phyloP scores from a whole-genome alignment of 2,797 vertebrate species.

The Alosa sapidissima region DNA sequence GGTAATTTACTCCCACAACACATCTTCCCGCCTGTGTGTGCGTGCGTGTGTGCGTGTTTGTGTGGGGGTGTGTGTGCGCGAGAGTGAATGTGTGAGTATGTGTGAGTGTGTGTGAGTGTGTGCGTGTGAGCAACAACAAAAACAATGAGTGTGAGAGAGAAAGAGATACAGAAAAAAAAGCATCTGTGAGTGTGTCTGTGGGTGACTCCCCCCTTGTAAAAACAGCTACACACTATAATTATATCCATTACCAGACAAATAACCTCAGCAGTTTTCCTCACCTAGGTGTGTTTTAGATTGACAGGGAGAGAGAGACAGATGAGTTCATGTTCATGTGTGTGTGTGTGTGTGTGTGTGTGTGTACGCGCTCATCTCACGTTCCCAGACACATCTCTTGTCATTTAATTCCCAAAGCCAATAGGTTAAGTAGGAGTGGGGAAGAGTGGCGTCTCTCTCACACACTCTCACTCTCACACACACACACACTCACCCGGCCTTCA shows the following conservation, averaged over 20 bases:
- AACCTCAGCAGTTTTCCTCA: too few relatives aligned
- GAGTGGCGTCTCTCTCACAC: not conserved
- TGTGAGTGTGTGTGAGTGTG: not conserved
- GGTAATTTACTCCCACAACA: too few relatives aligned
- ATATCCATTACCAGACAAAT: too few relatives aligned
- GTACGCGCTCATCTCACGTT: not conserved
- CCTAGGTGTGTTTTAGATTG: not conserved
- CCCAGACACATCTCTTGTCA: not conserved
- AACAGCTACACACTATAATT: too few relatives aligned
- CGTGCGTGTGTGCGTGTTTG: too few relatives aligned
- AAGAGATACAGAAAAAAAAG: too few relatives aligned
- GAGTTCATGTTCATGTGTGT: not conserved
- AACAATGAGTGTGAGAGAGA: too few relatives aligned
- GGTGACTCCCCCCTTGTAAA: not conserved
- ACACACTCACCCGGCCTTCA: constrained; percentile 89
- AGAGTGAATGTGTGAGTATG: not conserved
- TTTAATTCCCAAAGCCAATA: not conserved
- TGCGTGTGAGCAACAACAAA: too few relatives aligned
- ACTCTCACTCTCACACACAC: not conserved
- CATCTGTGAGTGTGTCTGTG: not conserved
- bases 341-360: constrained; percentile 1
- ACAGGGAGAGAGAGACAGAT: too few relatives aligned
- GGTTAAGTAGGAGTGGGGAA: not conserved
- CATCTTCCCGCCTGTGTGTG: too few relatives aligned
- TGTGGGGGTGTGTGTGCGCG: not conserved